Base-by-base conservation (phyloP, 2,888 invertebrate genomes). In the Pemphredon lugubris region DNA sequence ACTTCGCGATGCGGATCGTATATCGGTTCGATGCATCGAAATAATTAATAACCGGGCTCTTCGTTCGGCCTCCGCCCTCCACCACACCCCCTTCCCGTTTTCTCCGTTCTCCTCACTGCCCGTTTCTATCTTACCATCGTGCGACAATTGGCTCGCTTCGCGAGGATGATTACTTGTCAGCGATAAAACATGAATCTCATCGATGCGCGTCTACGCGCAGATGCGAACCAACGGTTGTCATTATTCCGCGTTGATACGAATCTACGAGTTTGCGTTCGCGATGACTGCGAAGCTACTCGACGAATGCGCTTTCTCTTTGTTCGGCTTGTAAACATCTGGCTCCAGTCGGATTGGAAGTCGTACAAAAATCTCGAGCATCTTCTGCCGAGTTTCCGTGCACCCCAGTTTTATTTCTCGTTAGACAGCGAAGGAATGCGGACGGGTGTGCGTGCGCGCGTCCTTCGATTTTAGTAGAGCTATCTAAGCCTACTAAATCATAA, bases 281-380 rank as follows among this genome's bases (percentile, higher is more conserved):
- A 51, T n/a, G 65, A 60, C 14, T 51, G 34, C 44, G 60, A 42
- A 37, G 16, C 14, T 2, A 16, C 61, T 30, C 20, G 51, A 65
- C 23, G 37, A 37, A 39, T 20, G 11, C 14, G 16, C 23, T 23
- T 21, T n/a, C 40, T 7, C 11, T 14, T 20, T n/a, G n/a, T 34
- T n/a, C 6, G 9, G n/a, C 48, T 20, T 16, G 65, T 39, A 50
- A 67, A 64, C 65, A 64, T 55, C 48, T 21, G 54, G 63, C 54
- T 11, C 6, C 48, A 40, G 51, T 16, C 39, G 30, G 48, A 67
- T 67, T 65, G 65, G 54, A 34, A 32, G 53, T 66, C 66, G 64
- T 66, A 65, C 3, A 66, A 66, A 54, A 64, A 66, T 66, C 53
- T 54, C 64, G 47, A 47, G 13, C 57, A 40, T 9, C 30, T n/a